Conservation (phyloP, 2,113 vertebrate genomes). For the Azemiops feae region DNA sequence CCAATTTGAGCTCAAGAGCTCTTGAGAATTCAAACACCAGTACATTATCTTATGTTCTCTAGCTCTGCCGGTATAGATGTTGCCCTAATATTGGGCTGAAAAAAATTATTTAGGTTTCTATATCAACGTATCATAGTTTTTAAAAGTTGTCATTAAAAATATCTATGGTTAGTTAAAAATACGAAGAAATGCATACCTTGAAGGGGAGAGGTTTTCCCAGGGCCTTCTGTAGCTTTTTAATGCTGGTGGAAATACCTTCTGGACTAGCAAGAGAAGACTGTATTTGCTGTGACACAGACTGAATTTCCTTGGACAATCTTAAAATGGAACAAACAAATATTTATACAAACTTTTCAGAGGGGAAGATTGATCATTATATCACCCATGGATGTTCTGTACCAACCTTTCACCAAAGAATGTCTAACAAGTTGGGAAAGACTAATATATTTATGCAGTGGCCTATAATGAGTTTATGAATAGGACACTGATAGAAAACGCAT, state of each 20-base stretch:
- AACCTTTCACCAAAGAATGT: background rate
- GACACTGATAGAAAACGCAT: background rate
- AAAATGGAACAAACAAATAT: background rate
- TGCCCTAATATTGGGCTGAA: background rate
- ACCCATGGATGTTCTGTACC: background rate
- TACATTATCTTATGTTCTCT: too few species aligned
- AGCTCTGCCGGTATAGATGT: too few species aligned
- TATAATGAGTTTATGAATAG: background rate
- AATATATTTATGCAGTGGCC: background rate
- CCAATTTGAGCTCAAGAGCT: too few species aligned
- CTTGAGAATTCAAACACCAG: too few species aligned
- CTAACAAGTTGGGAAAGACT: background rate
- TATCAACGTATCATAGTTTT: background rate
- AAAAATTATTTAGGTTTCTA: background rate
- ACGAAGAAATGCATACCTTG: slow-evolving; percentile 77
- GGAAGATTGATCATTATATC: background rate
- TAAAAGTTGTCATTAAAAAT: background rate
- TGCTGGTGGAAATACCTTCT: slow-evolving; percentile 62
- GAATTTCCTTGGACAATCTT: slow-evolving; percentile 84
- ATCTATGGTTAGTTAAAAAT: background rate
- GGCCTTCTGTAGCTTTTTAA: slow-evolving; percentile 88
- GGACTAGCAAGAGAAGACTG: slow-evolving; percentile 82
- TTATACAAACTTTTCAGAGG: background rate
- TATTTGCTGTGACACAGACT: slow-evolving; percentile 82
- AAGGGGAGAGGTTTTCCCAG: slow-evolving; percentile 90